phyloP scores from a whole-genome alignment of 2,113 vertebrate genomes.

The Clarias macrocephalus region DNA sequence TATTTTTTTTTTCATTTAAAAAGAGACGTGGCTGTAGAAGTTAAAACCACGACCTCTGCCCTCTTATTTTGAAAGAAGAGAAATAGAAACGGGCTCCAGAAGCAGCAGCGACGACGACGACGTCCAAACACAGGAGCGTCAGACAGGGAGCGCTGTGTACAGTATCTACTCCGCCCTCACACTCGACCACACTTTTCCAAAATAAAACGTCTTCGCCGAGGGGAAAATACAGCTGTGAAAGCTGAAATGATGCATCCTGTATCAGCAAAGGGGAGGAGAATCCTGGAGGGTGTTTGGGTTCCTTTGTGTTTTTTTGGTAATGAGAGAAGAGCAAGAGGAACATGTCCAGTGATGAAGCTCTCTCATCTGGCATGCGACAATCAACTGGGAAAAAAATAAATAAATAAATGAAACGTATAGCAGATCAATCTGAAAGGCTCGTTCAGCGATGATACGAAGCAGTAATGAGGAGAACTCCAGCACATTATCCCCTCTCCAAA shows the following conservation, averaged over 20 bases:
- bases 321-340: neutral
- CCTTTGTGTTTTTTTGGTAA: slow-evolving; percentile 28
- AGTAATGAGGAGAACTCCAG: slow-evolving; percentile 20
- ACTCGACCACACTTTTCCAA: slow-evolving; percentile 44
- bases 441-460: neutral
- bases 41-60: slow-evolving; percentile 35
- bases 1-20: neutral
- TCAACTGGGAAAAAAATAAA: slow-evolving; percentile 38
- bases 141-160: slow-evolving; percentile 49
- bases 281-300: neutral
- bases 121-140: slow-evolving; percentile 23
- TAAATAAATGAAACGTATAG: slow-evolving; percentile 31
- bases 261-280: neutral
- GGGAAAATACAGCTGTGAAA: slow-evolving; percentile 38
- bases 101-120: neutral
- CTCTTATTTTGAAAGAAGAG: slow-evolving; percentile 33
- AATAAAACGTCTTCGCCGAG: slow-evolving; percentile 27
- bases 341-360: slow-evolving; percentile 11
- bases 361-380: slow-evolving; percentile 26
- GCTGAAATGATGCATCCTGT: neutral
- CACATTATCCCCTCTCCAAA: slow-evolving; percentile 25
- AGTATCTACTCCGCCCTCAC: slow-evolving; percentile 2
- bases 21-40: neutral
- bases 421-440: neutral
- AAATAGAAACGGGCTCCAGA: slow-evolving; percentile 16